Evolutionary conservation across 2,888 invertebrate species (phyloP), one percentile per base, ranked within the genome.

Genomic region (Agriotes lineatus): DNA sequence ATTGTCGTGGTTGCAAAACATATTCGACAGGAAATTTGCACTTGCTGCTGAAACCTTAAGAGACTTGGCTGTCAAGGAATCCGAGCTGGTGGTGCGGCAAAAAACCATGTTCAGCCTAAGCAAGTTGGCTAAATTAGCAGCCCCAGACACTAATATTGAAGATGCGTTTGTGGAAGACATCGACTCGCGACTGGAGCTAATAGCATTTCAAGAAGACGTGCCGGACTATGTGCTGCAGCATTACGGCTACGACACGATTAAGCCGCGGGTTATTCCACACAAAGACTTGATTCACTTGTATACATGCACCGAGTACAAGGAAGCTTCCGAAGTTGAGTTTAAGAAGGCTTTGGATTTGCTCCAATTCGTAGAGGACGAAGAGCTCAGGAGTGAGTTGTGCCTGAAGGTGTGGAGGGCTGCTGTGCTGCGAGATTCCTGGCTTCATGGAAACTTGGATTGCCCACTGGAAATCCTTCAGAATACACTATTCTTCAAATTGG

Each of bases 251-350:
- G 91, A 93, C 79, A 84, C 86, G 0, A 35, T 79, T 1, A 80
- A 89, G 70, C 89, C 92, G 79, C 85, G 88, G 77, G 95, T 96
- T 10, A 85, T 95, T 42, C 86, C 89, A 16, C 90, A 95, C 0
- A 88, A 90, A 39, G 94, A 96, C 78, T 86, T 97, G 12, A 92
- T 96, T 35, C 85, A 94, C 91, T 86, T 96, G 78, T 95, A 93
- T 81, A 90, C 88, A 68, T 90, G 89, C 69, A 88, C 89, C 14
- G 91, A 92, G 79, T 91, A 90, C 79, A 83, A 85, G 4, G 83
- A 88, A n/a, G 90, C 94, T 0, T 90, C 89, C 44, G 96, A 96
- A 82, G 88, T 90, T 77, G 96, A 96, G 80, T 96, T 93, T 84
- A 94, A 94, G 82, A 95, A 94, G 81, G 96, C 96, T 0, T 84